Evolutionary conservation across 37 sponge, comb jelly and placozoan genomes (phyloP), one percentile per base, ranked within the genome.

Genomic region (Corticium candelabrum): DNA sequence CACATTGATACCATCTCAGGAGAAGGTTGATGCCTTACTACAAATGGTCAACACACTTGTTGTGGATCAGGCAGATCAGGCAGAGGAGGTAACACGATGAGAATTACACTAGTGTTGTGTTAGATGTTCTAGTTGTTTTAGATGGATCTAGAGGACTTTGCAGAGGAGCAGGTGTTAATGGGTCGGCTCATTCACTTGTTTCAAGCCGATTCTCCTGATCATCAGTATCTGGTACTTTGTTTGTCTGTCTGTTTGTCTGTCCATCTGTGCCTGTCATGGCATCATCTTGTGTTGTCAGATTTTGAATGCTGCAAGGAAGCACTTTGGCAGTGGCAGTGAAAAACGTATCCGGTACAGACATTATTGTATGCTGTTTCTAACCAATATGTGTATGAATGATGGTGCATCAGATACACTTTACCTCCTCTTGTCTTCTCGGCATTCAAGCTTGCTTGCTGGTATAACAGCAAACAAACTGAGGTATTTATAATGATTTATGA

Each of bases 141-240:
- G 89, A 68, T 50, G n/a, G 95, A 98, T 40, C 89, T 90, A 3
- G 99, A 98, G 40, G 90, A 91, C 75, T 98, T 98, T 83, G 81
- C 69, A 11, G 86, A 87, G 73, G 95, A 98, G 40, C 99, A 98
- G 78, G 80, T 77, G 78, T 38, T 94, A 68, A 84, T 98, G 80
- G 99, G 88, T 31, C 77, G 93, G 30, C 80, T 94, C 3, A 83
- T 98, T 3, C 89, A 94, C 68, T 85, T 88, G 34, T 76, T 98
- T 82, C 82, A 74, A 68, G 89, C 89, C 35, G 76, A 78, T 3
- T 41, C 37, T 34, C 86, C 89, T 34, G 99, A 98, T 82, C 90
- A 98, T 75, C 99, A 98, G 80, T 98, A 88, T 73, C 68, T 84
- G 85, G 94, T 90, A 40, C 74, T 87, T 34, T n/a, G 31, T 32